Evolutionary conservation across 2,113 vertebrate species (phyloP).

Genomic region (Amblyopsis rosae): DNA sequence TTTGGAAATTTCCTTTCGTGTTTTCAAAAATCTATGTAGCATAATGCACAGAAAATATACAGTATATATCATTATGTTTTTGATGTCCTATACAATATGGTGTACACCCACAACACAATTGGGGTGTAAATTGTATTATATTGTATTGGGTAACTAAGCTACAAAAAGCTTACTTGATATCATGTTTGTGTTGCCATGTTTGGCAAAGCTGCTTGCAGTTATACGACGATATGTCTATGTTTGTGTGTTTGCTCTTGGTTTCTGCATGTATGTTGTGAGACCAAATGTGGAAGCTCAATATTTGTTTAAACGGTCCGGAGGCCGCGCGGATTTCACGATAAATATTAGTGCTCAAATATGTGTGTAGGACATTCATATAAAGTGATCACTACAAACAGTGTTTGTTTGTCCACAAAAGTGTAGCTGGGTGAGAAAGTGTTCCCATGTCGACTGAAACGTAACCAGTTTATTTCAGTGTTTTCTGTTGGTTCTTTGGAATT

Average conservation of each 20-base stretch:
- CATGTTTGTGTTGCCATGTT: conserved; percentile 27
- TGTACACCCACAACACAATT: neutral
- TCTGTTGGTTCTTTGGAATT: conserved; percentile 62
- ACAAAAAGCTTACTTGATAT: neutral
- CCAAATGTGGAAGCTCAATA: conserved; percentile 44
- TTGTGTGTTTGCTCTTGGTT: conserved; percentile 48
- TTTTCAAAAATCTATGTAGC: too few species aligned
- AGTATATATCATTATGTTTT: too few species aligned
- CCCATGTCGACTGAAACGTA: conserved; percentile 53
- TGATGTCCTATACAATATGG: too few species aligned
- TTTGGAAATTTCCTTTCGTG: too few species aligned
- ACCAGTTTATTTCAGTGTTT: conserved; percentile 46
- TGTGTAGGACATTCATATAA: conserved; percentile 64
- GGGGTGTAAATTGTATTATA: neutral
- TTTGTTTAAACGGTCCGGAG: conserved; percentile 65
- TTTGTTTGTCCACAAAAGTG: conserved; percentile 63
- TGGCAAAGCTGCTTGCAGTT: conserved; percentile 23
- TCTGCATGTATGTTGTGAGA: conserved; percentile 53
- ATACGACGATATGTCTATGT: conserved; percentile 1
- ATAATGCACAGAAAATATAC: too few species aligned
- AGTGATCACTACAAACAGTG: conserved; percentile 63
- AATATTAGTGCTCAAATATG: conserved; percentile 72
- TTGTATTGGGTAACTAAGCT: conserved; percentile 1
- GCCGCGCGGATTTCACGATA: conserved; percentile 61
- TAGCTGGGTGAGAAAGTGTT: conserved; percentile 41